Base-by-base conservation (phyloP, 2,888 invertebrate genomes). In the Oegoconia quadripuncta region DNA sequence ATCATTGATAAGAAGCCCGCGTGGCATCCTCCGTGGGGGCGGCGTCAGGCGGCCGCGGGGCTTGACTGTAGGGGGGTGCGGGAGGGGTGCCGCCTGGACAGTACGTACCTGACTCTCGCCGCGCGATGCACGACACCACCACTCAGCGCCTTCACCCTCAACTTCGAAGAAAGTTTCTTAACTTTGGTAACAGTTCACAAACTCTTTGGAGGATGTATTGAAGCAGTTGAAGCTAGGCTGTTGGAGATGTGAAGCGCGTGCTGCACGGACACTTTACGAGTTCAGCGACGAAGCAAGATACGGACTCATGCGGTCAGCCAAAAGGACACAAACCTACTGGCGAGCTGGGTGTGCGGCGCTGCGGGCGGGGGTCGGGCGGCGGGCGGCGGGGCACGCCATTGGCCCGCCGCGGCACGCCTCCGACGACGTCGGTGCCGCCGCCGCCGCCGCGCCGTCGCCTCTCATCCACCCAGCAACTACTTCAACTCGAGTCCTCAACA, bases 271-370 rank as follows among this genome's bases (percentile, higher is more conserved):
- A 79, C 73, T 12, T 78, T 78, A 79, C 79, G 73, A 82, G 79
- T 75, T 74, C 79, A 82, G 86, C 87, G 75, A 78, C 84, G 83
- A 88, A 88, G 88, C 88, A 74, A 81, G 68, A 84, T 87, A 80
- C 86, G 86, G 86, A 88, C 88, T 87, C 88, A 88, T 88, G 88
- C 88, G 88, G 88, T 88, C 88, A 88, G 88, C 88, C 87, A 84
- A 87, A 84, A 84, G 86, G 88, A 88, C 87, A 82, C 87, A 84
- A 88, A 87, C 88, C 88, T 88, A 88, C 88, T 84, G 87, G 80
- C 78, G 73, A 71, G 75, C 74, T 73, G 75, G 78, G 76, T 74
- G 80, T 70, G 64, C 68, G 69, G 71, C 68, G 66, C 59, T 64
- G 70, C 55, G 55, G 58, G 55, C 56, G 64, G 67, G 56, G 59